Base-by-base conservation (phyloP, 2,888 invertebrate genomes). In the Drosophila falleni region DNA sequence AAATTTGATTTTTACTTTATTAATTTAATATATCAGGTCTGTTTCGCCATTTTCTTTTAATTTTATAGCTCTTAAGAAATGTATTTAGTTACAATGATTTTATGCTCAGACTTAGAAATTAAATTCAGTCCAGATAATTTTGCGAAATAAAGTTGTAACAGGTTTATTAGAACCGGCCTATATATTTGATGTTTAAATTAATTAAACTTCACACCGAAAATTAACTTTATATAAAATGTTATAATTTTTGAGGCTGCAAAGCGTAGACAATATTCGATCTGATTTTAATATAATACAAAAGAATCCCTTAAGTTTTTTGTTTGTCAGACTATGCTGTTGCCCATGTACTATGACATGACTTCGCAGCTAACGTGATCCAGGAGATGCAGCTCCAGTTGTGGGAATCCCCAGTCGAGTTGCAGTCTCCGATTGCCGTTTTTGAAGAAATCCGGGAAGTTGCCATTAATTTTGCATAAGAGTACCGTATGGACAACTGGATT, bases 401-500 rank as follows among this genome's bases (percentile, higher is more conserved):
- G 35, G 19, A 35, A 4, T 50, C 35, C 35, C 50, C 50, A 19
- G 16, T 19, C 33, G 11, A 37, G 26, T 37, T 16, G 58, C 55
- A 35, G 44, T 15, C 59, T 50, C 41, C 51, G 60, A 26, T 61
- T 49, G 62, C 47, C 47, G 49, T 19, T 23, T 13, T 23, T 23
- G 44, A n/a, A 51, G 49, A 29, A 51, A 64, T 44, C 49, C 53
- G 11, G 35, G 49, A 44, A 46, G 44, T 65, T 42, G 15, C 64
- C 59, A 74, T 88, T 82, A 53, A 86, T 82, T 82, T 86, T 82
- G 72, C 85, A 83, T 81, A 76, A 81, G 82, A 87, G 79, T 76
- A 65, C 55, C 33, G 39, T n/a, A 55, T 55, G 75, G 68, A 58
- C 64, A 68, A 67, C 56, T 71, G 65, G 61, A 66, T 69, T 69